Evolutionary conservation across 2,113 vertebrate species (phyloP).

Genomic region (Terrapene triunguis): DNA sequence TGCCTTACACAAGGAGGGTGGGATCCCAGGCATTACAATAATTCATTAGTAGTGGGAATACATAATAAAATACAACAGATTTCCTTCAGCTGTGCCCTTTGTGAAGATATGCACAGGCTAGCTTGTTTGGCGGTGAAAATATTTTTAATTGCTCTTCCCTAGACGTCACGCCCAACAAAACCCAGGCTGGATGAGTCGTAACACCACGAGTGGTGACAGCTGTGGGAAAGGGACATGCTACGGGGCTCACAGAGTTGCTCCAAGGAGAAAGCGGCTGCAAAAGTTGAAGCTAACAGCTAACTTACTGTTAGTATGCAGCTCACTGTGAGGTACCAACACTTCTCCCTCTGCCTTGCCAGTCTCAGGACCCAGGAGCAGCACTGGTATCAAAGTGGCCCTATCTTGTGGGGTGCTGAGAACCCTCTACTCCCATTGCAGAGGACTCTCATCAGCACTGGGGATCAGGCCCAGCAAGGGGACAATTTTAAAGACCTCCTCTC

Average conservation of each 20-base stretch:
- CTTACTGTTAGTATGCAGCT: not conserved
- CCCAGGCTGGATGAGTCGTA: not conserved
- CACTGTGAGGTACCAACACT: not conserved
- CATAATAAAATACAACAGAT: not conserved
- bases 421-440: not conserved
- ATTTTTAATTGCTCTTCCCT: not conserved
- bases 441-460: not conserved
- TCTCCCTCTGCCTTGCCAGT: not conserved
- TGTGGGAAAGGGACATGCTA: not conserved
- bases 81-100: not conserved
- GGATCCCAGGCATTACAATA: rapidly evolving
- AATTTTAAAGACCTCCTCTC: not conserved
- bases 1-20: not conserved
- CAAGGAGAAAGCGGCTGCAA: not conserved
- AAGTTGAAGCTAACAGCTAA: not conserved
- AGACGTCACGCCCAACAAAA: not conserved
- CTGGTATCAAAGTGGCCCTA: not conserved
- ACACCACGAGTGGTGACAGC: not conserved
- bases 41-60: not conserved
- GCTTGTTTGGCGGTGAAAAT: not conserved
- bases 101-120: not conserved
- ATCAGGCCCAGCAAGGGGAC: not conserved
- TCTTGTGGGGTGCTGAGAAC: not conserved
- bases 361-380: not conserved
- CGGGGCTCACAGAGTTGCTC: not conserved